A percentile compares a stretch with the other conserved stretches of the same genome.
phyloP scores from a whole-genome alignment of 1,140 invertebrate genomes.

The Marisa cornuarietis region DNA sequence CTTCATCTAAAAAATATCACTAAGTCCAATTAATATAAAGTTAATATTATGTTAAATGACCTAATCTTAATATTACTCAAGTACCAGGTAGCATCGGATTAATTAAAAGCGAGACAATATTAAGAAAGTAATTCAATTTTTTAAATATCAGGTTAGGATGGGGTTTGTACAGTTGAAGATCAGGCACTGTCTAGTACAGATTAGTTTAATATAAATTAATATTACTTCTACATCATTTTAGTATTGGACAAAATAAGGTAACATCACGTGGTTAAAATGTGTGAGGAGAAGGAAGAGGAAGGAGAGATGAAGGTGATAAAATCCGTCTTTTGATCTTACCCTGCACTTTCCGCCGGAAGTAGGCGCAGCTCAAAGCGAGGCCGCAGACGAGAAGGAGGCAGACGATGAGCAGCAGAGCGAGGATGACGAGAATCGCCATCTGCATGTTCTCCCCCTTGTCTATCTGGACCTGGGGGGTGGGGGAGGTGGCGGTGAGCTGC shows the following conservation, averaged over 20 bases:
- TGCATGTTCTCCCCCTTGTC: constrained; percentile 22
- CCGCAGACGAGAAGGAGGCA: constrained; percentile 36
- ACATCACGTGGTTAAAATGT: not conserved
- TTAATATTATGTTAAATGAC: too few relatives aligned
- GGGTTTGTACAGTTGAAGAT: too few relatives aligned
- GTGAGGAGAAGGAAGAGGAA: not conserved
- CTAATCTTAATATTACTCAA: too few relatives aligned
- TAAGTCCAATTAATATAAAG: too few relatives aligned
- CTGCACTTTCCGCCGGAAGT: constrained; percentile 33
- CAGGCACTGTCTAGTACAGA: too few relatives aligned
- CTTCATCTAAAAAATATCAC: too few relatives aligned
- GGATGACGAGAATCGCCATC: constrained; percentile 36
- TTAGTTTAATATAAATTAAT: too few relatives aligned
- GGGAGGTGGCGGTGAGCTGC: constrained; percentile 4
- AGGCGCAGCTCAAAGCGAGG: constrained; percentile 29
- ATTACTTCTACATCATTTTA: too few relatives aligned
- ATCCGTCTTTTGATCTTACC: constrained; percentile 24
- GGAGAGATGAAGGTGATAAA: not conserved
- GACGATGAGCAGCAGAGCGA: constrained; percentile 32
- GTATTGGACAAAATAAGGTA: not conserved
- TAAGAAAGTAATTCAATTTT: too few relatives aligned
- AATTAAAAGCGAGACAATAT: too few relatives aligned
- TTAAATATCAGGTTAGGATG: too few relatives aligned
- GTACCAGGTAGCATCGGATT: too few relatives aligned
- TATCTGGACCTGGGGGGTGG: constrained; percentile 3